A percentile compares a stretch with the other conserved stretches of the same genome.
These are phyloP conservation scores for Phoxinus phoxinus DNA, from an alignment of 2,113 vertebrate species.

Conservation along the genomic window DNA sequence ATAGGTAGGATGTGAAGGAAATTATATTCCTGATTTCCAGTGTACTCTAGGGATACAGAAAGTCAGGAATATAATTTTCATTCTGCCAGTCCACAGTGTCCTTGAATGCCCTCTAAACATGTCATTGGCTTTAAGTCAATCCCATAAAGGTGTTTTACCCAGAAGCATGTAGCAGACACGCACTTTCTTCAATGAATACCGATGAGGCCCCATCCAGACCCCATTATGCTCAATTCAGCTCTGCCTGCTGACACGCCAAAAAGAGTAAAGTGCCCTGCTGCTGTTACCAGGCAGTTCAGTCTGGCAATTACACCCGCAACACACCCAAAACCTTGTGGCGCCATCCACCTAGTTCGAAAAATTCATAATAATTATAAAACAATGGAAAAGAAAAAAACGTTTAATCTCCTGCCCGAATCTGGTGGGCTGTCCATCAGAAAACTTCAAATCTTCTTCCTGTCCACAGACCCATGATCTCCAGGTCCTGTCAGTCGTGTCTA, in stretches of 20 bases:
- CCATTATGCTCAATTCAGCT: slow-evolving; percentile 28
- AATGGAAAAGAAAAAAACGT: background rate
- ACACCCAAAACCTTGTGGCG: background rate
- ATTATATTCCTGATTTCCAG: background rate
- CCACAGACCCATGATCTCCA: background rate
- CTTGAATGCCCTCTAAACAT: slow-evolving; percentile 2
- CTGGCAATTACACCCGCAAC: slow-evolving; percentile 38
- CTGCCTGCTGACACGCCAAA: background rate
- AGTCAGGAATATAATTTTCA: background rate
- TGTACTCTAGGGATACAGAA: background rate
- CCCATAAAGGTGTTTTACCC: background rate
- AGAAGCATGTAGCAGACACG: slow-evolving; percentile 16
- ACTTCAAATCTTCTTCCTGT: background rate
- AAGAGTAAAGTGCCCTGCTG: slow-evolving; percentile 37
- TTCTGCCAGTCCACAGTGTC: background rate
- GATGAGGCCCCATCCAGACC: slow-evolving; percentile 29
- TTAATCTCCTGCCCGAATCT: background rate
- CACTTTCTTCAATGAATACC: slow-evolving; percentile 35
- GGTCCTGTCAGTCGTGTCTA: background rate
- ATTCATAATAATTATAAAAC: background rate
- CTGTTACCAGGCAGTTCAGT: background rate
- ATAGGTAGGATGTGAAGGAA: background rate
- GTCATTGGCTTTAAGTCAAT: background rate
- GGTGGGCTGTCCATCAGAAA: background rate
- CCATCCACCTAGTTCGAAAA: background rate